A percentile compares a stretch with the other conserved stretches of the same genome.
phyloP scores from a whole-genome alignment of 2,113 vertebrate genomes.

The Ctenodactylus gundi region DNA sequence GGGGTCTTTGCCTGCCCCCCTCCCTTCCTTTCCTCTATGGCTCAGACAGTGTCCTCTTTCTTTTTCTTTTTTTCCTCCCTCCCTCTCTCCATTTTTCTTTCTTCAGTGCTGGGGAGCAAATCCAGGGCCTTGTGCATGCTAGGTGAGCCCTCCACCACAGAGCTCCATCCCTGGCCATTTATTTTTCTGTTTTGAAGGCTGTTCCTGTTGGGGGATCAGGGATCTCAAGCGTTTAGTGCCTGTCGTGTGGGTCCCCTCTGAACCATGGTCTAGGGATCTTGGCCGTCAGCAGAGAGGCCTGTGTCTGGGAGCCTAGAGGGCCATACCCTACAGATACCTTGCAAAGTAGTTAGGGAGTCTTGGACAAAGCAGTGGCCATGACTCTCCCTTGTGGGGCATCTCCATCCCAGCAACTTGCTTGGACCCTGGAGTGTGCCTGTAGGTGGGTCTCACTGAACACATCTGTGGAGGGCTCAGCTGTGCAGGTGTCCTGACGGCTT shows the following conservation, averaged over 20 bases:
- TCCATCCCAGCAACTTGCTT: neutral
- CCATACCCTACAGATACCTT: neutral
- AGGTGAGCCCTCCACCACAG: neutral
- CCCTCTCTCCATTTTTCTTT: neutral
- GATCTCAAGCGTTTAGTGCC: too few species aligned
- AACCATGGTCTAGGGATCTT: neutral
- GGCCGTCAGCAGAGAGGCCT: neutral
- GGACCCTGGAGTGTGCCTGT: fast-evolving
- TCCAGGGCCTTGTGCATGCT: neutral
- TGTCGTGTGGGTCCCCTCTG: neutral
- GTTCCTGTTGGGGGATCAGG: neutral
- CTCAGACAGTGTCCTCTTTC: fast-evolving
- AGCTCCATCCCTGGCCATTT: neutral
- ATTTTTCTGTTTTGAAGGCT: neutral
- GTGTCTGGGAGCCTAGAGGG: too few species aligned
- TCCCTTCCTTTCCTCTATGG: neutral
- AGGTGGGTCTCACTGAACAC: fast-evolving
- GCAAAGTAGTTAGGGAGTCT: neutral
- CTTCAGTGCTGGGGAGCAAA: too few species aligned
- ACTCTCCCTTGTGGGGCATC: fast-evolving
- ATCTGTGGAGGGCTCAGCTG: neutral
- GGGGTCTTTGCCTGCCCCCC: fast-evolving
- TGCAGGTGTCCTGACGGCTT: fast-evolving
- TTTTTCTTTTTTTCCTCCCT: neutral
- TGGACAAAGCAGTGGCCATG: neutral